Percentiles rank a stretch among this genome's conserved stretches.
phyloP scores from a whole-genome alignment of 2,113 vertebrate genomes.

The Lycaon pictus region DNA sequence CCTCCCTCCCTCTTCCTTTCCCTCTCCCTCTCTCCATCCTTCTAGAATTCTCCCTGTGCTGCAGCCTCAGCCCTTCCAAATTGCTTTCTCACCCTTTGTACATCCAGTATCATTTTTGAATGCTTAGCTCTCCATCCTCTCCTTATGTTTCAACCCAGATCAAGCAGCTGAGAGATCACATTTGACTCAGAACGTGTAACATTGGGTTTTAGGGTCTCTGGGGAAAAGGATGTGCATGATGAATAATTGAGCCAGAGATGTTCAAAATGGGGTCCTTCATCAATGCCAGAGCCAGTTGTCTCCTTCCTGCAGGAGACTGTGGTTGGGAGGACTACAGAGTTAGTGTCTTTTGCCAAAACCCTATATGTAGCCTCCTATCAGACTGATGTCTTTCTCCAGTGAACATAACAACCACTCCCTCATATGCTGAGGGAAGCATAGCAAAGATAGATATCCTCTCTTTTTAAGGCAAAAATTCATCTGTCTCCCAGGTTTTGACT shows the following conservation, averaged over 20 bases:
- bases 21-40: background rate
- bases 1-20: background rate
- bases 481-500: background rate
- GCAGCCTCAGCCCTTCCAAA: background rate
- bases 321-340: slow-evolving; percentile 12
- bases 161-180: slow-evolving; percentile 24
- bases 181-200: background rate
- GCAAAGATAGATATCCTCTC: background rate
- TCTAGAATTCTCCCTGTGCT: slow-evolving; percentile 51
- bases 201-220: background rate
- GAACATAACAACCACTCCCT: background rate
- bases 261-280: slow-evolving; percentile 9
- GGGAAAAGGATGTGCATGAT: slow-evolving; percentile 21
- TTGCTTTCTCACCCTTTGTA: background rate
- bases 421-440: background rate
- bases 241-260: background rate
- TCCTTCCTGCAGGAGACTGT: slow-evolving; percentile 17
- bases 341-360: slow-evolving; percentile 36
- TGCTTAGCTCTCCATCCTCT: background rate
- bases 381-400: background rate
- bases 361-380: background rate
- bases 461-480: slow-evolving; percentile 34
- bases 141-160: background rate
- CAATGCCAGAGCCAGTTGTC: background rate
- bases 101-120: background rate